These are phyloP conservation scores for Origma solitaria DNA, from an alignment of 2,113 vertebrate species.

Conservation along the genomic window DNA sequence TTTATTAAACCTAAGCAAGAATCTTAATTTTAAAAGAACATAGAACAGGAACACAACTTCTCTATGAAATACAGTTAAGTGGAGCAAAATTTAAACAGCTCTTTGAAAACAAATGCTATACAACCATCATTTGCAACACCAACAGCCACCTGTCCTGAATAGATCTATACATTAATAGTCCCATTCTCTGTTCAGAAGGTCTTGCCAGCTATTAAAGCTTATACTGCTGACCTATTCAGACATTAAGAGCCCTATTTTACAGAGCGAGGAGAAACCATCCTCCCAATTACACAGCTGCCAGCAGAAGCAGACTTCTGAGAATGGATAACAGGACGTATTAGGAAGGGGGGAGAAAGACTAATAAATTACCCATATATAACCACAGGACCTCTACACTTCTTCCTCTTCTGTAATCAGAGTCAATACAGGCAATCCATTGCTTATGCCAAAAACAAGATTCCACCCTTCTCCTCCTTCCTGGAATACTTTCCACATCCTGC, in stretches of 20 bases:
- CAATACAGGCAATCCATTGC: accelerated
- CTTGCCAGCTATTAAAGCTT: neutral
- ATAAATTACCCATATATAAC: neutral
- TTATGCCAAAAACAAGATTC: neutral
- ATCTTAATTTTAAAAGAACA: neutral
- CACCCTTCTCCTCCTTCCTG: neutral
- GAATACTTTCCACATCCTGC: neutral
- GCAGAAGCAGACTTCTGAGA: neutral
- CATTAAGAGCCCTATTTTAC: neutral
- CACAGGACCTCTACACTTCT: neutral
- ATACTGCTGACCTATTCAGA: neutral
- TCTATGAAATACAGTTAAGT: neutral
- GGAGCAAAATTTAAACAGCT: neutral
- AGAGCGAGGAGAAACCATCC: neutral
- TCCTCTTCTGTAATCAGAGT: neutral
- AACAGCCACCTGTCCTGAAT: neutral
- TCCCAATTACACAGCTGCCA: neutral
- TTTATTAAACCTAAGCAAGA: neutral
- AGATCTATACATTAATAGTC: neutral
- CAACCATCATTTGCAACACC: neutral
- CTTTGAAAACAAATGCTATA: neutral
- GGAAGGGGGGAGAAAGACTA: neutral
- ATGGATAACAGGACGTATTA: neutral
- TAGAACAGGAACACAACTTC: neutral
- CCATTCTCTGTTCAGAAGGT: neutral